phyloP scores from a whole-genome alignment of 2,113 vertebrate species.

The Rhadina sibilatrix region DNA sequence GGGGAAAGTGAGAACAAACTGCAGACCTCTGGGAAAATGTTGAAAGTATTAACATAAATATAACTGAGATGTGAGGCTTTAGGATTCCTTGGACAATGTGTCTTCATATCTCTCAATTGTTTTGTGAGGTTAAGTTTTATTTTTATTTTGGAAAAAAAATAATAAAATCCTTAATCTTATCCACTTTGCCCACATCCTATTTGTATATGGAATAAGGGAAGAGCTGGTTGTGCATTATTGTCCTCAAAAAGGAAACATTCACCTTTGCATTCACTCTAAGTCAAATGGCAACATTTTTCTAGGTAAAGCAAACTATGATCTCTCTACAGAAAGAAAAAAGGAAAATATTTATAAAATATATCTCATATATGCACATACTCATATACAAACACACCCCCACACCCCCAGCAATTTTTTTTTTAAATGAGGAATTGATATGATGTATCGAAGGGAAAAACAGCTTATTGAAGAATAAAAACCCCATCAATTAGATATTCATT shows the following conservation, averaged over 20 bases:
- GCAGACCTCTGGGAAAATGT: neutral
- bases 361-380: neutral
- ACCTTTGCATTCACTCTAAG: neutral
- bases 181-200: neutral
- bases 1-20: neutral
- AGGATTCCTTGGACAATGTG: neutral
- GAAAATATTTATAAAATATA: neutral
- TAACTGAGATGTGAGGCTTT: neutral
- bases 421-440: neutral
- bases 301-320: neutral
- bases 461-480: neutral
- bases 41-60: constrained; percentile 4
- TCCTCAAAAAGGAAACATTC: neutral
- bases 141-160: neutral
- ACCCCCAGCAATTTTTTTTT: neutral
- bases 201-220: neutral
- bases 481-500: neutral
- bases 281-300: neutral
- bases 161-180: neutral
- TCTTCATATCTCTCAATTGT: neutral
- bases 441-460: neutral
- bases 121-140: too few relatives aligned
- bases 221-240: neutral
- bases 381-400: neutral
- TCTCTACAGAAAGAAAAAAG: neutral